Conservation (phyloP, 2,797 vertebrate genomes). For the Stomatorhinus walkeri region DNA sequence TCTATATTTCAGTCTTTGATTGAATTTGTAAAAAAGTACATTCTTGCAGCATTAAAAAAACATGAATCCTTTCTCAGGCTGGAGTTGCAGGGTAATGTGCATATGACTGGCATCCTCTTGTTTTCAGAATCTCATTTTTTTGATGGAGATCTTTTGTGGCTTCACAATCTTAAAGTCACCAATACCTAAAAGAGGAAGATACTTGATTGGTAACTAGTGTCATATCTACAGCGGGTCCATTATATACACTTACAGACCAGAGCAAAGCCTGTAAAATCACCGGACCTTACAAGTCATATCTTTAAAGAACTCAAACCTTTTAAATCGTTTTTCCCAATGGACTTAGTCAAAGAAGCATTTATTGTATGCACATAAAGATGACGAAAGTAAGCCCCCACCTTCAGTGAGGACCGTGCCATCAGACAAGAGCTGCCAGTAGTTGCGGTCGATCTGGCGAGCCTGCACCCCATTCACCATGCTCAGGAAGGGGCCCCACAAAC, state of each 20-base stretch:
- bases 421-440: conserved; percentile 75
- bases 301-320: neutral
- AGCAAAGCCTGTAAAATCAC: neutral
- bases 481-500: conserved; percentile 74
- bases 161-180: conserved; percentile 66
- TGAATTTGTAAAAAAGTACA: neutral
- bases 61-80: neutral
- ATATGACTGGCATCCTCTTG: neutral
- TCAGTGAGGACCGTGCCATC: conserved; percentile 51
- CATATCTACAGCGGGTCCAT: neutral
- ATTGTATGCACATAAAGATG: neutral
- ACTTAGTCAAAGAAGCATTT: neutral
- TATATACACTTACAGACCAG: neutral
- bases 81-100: neutral
- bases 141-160: conserved; percentile 66
- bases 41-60: neutral
- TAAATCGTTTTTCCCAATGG: neutral
- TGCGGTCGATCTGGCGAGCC: conserved; percentile 56
- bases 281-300: neutral
- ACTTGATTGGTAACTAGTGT: neutral
- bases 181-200: conserved; percentile 59
- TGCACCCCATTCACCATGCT: conserved; percentile 68
- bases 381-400: conserved; percentile 51
- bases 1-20: neutral
- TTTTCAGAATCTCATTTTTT: conserved; percentile 60